Evolutionary conservation across 2,797 vertebrate genomes (phyloP), one percentile per base, ranked within the genome.

Genomic region (Catostomus latipinnis): DNA sequence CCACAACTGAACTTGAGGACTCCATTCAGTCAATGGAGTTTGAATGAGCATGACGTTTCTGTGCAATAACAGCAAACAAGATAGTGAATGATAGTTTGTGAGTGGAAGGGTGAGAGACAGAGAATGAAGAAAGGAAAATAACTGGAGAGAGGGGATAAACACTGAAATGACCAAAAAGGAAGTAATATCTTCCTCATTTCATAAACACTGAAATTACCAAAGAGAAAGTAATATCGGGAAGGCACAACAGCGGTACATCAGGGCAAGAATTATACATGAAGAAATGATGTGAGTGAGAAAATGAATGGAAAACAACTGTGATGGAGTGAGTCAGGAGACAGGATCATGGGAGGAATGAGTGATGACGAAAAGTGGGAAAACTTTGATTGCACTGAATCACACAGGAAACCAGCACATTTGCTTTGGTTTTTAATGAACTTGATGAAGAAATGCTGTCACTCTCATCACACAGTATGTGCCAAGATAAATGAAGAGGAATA

Each of bases 301-400:
- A 69, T 53, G 8, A 53, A 48, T 53, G 54, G 56, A 70, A 71
- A 75, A 45, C 48, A n/a, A 68, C 53, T 56, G 70, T 56, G 70
- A 60, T 71, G 67, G 83, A 71, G 56, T 80, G 73, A 80, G 54
- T 83, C 76, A 84, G 49, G 18, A 72, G 22, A 63, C 68, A 65
- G 62, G 57, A 62, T 82, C 66, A 84, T 45, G 66, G 73, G 76
- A 83, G 78, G 71, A 84, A 74, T 60, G 52, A 82, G 74, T 74
- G 83, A 86, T 79, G 78, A 34, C 34, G 34, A 34, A 78, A 82
- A 79, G 60, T 49, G 71, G 82, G 78, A 77, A 80, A 83, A 82
- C 83, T 80, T 58, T 72, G 43, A 48, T 50, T 43, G 63, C 63
- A 11, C 4, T 56, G 12, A 48, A 18, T 34, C 53, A 77, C 57